Evolutionary conservation across 1,140 invertebrate genomes (phyloP).

Genomic region (Zaprionus ornatus): DNA sequence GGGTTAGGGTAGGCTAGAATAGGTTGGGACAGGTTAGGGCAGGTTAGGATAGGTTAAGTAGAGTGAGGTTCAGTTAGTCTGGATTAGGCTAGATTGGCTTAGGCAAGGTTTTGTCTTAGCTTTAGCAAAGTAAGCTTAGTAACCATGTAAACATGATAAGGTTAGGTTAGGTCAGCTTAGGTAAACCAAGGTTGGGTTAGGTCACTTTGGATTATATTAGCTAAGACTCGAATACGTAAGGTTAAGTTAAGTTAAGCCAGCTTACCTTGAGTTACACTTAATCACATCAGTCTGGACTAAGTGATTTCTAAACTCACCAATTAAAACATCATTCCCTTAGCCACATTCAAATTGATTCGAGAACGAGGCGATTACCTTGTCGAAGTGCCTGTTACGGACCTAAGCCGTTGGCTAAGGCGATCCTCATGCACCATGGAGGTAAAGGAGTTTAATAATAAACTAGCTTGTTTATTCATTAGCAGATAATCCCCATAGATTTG

Average conservation of each 20-base stretch:
- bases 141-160: no score
- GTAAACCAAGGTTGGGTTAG: background rate
- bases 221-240: background rate
- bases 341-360: background rate
- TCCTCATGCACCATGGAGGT: background rate
- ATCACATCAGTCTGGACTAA: background rate
- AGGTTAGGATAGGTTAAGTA: no score
- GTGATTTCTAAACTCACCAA: background rate
- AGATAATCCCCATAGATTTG: background rate
- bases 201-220: background rate
- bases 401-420: background rate
- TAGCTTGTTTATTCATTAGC: constrained; percentile 10
- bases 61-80: no score
- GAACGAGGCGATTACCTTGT: background rate
- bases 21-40: no score
- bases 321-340: background rate
- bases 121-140: background rate
- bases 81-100: no score
- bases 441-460: constrained; percentile 3
- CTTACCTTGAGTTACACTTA: background rate
- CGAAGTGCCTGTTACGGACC: background rate
- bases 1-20: background rate
- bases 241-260: background rate
- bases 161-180: background rate
- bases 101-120: no score